These are phyloP conservation scores for Fragum sueziense DNA, from an alignment of 2,888 invertebrate species.

Conservation along the genomic window DNA sequence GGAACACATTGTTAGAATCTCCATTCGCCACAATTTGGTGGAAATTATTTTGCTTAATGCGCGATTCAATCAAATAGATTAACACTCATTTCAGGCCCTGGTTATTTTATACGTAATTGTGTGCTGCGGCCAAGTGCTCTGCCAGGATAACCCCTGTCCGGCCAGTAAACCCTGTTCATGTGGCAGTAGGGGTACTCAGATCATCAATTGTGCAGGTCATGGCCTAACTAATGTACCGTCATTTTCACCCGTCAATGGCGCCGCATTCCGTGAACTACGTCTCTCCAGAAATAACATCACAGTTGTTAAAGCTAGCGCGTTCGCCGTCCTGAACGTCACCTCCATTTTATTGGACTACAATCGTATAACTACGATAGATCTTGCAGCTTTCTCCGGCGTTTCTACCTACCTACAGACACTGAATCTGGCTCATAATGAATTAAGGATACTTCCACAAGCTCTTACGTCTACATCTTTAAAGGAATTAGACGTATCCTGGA, in stretches of 20 bases:
- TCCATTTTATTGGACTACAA: slow-evolving; percentile 49
- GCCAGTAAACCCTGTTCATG: slow-evolving; percentile 29
- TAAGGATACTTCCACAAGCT: slow-evolving; percentile 35
- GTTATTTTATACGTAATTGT: neutral
- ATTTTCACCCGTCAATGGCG: slow-evolving; percentile 1
- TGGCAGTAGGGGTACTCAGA: slow-evolving; percentile 30
- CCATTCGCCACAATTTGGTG: too few species aligned
- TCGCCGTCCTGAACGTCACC: slow-evolving; percentile 40
- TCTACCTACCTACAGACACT: slow-evolving; percentile 23
- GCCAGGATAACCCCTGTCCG: neutral
- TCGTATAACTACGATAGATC: slow-evolving; percentile 27
- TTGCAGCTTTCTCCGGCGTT: slow-evolving; percentile 46
- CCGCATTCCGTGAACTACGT: slow-evolving; percentile 14
- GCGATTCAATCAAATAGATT: too few species aligned
- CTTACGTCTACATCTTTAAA: slow-evolving; percentile 30
- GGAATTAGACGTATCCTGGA: slow-evolving; percentile 53
- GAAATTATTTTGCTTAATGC: too few species aligned
- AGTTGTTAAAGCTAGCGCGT: slow-evolving; percentile 28
- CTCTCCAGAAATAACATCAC: slow-evolving; percentile 45
- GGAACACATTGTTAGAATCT: too few species aligned
- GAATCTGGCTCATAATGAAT: slow-evolving; percentile 42
- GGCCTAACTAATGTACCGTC: slow-evolving; percentile 27
- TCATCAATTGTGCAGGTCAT: slow-evolving; percentile 48
- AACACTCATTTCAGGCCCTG: neutral
- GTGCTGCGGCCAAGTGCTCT: neutral